Base-by-base conservation (phyloP, 2,888 invertebrate species). In the Lucinisca nassula region DNA sequence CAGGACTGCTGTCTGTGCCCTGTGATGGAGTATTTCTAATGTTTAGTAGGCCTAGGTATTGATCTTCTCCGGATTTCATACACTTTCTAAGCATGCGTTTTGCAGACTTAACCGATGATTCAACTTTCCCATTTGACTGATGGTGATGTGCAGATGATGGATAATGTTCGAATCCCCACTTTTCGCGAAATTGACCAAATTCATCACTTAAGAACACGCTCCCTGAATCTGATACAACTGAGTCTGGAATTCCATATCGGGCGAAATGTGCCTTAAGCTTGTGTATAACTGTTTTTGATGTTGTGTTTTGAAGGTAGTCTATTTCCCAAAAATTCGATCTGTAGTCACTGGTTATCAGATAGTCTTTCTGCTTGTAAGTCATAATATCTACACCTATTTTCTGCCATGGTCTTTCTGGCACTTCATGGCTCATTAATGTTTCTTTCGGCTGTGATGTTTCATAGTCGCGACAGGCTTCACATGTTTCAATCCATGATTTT, bases 301-400 rank as follows among this genome's bases (percentile, higher is more conserved):
- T 51, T 24, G 58, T 51, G 24, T 49, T 38, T 35, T 37, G 24
- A 21, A 81, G 58, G 21, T 75, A 67, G 40, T 45, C 55, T 45
- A 75, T 74, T 75, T 81, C 75, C 32, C 21, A 67, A 67, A 55
- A 75, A n/a, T n/a, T 32, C 2, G 74, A 81, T 24, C 21, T 35
- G 30, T 51, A 81, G 55, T 81, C 81, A 51, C 32, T 24, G 24
- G 70, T 70, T 14, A 81, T 61, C 27, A 81, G 74, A 75, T 81
- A 81, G 37, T 74, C 17, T 37, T 49, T 75, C 30, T 38, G 24
- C n/a, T 55, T n/a, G n/a, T 74, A 40, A 21, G 24, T 58, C 30
- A 75, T 45, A 14, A 81, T 24, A 61, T 81, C 81, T 30, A 70
- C 49, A n/a, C 74, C 81, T 27, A 81, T 61, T 75, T 75, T 80